Evolutionary conservation across 1,140 invertebrate genomes (phyloP), one percentile per base, ranked within the genome.

Genomic region (Marisa cornuarietis): DNA sequence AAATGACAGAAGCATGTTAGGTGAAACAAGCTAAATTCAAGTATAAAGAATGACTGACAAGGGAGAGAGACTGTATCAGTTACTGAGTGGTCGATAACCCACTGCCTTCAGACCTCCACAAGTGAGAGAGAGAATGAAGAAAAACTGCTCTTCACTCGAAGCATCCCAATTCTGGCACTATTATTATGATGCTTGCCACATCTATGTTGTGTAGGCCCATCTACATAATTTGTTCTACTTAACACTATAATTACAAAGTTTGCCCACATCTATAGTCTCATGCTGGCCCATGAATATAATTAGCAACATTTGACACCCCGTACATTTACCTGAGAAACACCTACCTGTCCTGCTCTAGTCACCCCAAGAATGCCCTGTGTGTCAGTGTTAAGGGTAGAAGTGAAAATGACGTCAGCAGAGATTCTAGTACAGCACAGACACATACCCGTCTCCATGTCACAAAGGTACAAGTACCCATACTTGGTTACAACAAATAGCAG

Each of bases 401-500:
- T 83, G 83, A 92, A 91, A 58, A 91, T 87, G 26, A 91, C 86
- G 79, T 89, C 88, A 51, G 86, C 79, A 18, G 87, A 90, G 20
- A 91, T 83, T 49, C 85, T 83, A 6, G 86, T 87, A 79, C 83
- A 88, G 80, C 86, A 91, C 14, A 92, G 83, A 81, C 86, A 90
- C 6, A 87, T 85, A 13, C 87, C 88, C 3, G 90, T 90, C 79
- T 91, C 90, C 85, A 92, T 87, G 80, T 92, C 91, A 86, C 89
- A 90, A 52, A 91, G 76, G 82, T 91, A 91, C 49, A 92, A 73
- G 63, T 86, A 87, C 31, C 91, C 91, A 85, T 91, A 91, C 80
- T 92, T 92, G 22, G 91, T 90, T 7, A 91, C 79, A 51, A 91
- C 82, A 82, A 90, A 92, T 54, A 91, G 83, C 62, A 92, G 84